Base-by-base conservation (phyloP, 2,888 invertebrate species). In the Plutella xylostella region DNA sequence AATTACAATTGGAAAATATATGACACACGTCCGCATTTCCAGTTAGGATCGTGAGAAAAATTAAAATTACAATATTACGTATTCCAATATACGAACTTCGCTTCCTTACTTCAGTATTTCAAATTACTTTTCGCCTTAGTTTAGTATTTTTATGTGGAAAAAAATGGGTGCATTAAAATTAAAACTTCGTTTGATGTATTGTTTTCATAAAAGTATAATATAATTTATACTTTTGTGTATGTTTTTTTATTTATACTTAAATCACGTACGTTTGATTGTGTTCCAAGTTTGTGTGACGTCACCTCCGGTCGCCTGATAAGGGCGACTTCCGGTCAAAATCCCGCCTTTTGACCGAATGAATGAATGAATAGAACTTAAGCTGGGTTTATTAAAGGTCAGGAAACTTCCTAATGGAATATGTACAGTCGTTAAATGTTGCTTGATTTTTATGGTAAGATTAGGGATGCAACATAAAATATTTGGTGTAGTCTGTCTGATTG, bases 241-340 rank as follows among this genome's bases (percentile, higher is more conserved):
- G 28, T 9, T n/a, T 28, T 60, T 70, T 65, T 79, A 77, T 80
- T 82, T 76, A 75, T 77, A 79, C 65, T 72, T 74, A 72, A 67
- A 69, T 78, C 82, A 82, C 82, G 82, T 80, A 55, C 57, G 68
- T 66, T 61, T 72, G 73, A 73, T 75, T 77, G 71, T 65, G 60
- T 52, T 18, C 31, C 15, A 33, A n/a, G 21, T 19, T 11, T 21
- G 17, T 14, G 56, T 79, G 77, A 76, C 78, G 80, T 82, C 79
- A 82, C 65, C 68, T 78, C 79, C 78, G 72, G 55, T 54, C 59
- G 64, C 73, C 68, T 72, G 80, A 80, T 80, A 82, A 80, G 79
- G 76, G 56, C 57, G 58, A 68, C 74, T 80, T 80, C 82, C 80
- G 79, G 72, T 68, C 68, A 54, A 72, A 74, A 72, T 75, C 73